A percentile compares a stretch with the other conserved stretches of the same genome.
These are phyloP conservation scores for Ammodytes marinus DNA, from an alignment of 2,113 vertebrate genomes.

Conservation along the genomic window DNA sequence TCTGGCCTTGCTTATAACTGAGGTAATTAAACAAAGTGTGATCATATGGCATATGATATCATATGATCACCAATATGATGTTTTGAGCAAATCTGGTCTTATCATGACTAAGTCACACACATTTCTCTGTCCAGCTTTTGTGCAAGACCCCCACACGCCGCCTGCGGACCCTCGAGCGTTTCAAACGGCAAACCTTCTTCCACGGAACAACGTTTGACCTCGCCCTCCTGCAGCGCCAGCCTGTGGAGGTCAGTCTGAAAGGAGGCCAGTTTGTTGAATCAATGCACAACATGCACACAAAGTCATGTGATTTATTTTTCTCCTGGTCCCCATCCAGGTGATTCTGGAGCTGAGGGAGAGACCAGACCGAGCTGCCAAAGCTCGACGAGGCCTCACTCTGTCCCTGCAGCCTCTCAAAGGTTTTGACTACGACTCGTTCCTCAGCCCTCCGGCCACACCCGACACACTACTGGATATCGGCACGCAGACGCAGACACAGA, in stretches of 20 bases:
- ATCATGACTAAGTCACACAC: background rate
- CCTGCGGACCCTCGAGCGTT: conserved; percentile 91
- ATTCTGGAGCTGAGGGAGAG: conserved; percentile 83
- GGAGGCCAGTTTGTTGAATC: background rate
- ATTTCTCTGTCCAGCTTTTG: conserved; percentile 86
- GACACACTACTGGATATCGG: conserved; percentile 56
- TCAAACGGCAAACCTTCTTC: conserved; percentile 93
- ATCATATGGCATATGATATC: background rate
- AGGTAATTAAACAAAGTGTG: conserved; percentile 76
- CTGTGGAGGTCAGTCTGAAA: conserved; percentile 81
- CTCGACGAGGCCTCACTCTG: conserved; percentile 80
- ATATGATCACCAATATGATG: too few species aligned
- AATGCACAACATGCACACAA: background rate
- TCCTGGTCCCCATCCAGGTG: conserved; percentile 56
- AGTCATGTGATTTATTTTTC: background rate
- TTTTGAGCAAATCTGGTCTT: too few species aligned
- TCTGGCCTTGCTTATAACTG: conserved; percentile 89
- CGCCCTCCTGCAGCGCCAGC: conserved; percentile 90
- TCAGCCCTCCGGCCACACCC: conserved; percentile 64
- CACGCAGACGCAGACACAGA: conserved; percentile 1
- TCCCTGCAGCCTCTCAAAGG: conserved; percentile 83
- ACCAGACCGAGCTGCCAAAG: conserved; percentile 80
- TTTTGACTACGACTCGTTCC: conserved; percentile 89
- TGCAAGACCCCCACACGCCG: conserved; percentile 89
- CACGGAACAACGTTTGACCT: conserved; percentile 90